Base-by-base conservation (phyloP, 1,140 invertebrate species). In the Octopus bimaculoides region DNA sequence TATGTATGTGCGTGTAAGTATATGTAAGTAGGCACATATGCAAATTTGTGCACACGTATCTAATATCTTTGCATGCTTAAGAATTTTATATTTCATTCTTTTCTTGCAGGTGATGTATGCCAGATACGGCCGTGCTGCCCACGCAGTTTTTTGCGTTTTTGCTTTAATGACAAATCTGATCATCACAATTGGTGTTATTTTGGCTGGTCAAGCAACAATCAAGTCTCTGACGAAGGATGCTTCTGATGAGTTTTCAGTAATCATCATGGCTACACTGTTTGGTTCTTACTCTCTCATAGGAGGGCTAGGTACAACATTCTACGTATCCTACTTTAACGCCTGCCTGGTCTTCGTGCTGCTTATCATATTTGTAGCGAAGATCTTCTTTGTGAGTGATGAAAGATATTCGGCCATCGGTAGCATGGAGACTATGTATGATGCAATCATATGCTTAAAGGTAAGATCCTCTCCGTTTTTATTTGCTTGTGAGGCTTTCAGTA, bases 311-410 rank as follows among this genome's bases (percentile, higher is more conserved):
- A 88, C 89, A 41, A 89, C 89, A 41, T 90, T 90, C 80, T 90
- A 90, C 79, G 89, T 90, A 6, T 90, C 89, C 77, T 90, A 90
- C 81, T 90, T 89, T 86, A 90, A 89, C 82, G 87, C 88, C 14
- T 86, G 83, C 75, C 83, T 90, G 61, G 89, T 90, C 10, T 88
- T 88, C 81, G 83, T 88, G 69, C 82, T 90, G 17, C 85, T 90
- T n/a, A 86, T 87, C 54, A 83, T 87, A 4, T 87, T 87, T 73
- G 86, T 87, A 9, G 85, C 85, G 26, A 85, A 86, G 80, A 87
- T 87, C 71, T 82, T 85, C 61, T 83, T 86, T 81, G 84, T 82
- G 80, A 83, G 82, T 1, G 83, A 86, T 75, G 79, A 82, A 17
- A 80, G 84, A 52, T 83, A 80, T 71, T 54, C 71, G 14, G 77